A percentile compares a stretch with the other conserved stretches of the same genome.
phyloP scores from a whole-genome alignment of 2,113 vertebrate genomes.

The Tonatia bakeri region DNA sequence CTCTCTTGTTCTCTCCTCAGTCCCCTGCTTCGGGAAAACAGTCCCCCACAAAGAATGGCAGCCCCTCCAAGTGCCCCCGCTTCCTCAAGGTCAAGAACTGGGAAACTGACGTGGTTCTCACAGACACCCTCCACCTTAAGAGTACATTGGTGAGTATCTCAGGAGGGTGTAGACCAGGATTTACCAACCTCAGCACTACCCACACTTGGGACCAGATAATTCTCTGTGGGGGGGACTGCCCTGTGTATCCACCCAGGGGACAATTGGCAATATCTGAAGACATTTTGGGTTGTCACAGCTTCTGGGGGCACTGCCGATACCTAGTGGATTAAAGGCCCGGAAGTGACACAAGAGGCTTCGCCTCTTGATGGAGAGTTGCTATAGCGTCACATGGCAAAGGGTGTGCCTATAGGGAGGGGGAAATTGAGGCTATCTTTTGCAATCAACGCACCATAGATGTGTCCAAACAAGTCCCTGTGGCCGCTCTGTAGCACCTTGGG shows the following conservation, averaged over 20 bases:
- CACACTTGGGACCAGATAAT: rapidly evolving
- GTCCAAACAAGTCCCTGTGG: background rate
- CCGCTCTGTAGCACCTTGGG: background rate
- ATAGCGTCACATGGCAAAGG: background rate
- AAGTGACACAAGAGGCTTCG: rapidly evolving
- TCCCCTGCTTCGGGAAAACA: constrained; percentile 73
- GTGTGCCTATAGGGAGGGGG: background rate
- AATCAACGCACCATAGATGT: rapidly evolving
- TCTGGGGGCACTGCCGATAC: background rate
- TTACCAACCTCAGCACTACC: background rate
- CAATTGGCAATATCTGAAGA: background rate
- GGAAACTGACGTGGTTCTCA: constrained; percentile 90
- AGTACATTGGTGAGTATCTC: constrained; percentile 86
- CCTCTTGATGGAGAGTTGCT: background rate
- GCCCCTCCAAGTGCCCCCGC: constrained; percentile 94
- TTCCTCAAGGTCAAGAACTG: constrained; percentile 97
- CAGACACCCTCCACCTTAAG: constrained; percentile 90
- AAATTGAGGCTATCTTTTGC: background rate
- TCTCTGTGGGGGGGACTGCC: background rate
- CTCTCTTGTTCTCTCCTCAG: constrained; percentile 72
- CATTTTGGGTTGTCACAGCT: background rate
- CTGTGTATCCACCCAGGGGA: background rate
- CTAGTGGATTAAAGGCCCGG: background rate
- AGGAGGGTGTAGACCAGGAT: rapidly evolving
- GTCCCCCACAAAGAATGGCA: constrained; percentile 90